A percentile compares a stretch with the other conserved stretches of the same genome.
Evolutionary conservation across 2,888 invertebrate species (phyloP).

Genomic region (Thelaira solivaga): DNA sequence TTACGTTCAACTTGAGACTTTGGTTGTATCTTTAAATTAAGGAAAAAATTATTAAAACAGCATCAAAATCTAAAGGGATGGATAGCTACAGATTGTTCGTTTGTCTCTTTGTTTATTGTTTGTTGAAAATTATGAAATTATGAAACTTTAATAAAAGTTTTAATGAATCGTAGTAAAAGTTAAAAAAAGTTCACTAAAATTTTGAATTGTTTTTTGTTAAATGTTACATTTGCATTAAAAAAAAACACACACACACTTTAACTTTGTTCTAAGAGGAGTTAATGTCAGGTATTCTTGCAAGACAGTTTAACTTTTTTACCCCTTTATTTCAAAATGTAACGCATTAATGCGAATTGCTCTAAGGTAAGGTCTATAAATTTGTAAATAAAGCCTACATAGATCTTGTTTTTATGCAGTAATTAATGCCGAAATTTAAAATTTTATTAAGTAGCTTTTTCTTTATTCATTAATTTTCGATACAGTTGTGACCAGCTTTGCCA

Average conservation of each 20-base stretch:
- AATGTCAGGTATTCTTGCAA: constrained; percentile 1
- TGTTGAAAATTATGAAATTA: background rate
- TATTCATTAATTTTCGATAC: too few relatives aligned
- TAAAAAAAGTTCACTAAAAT: constrained; percentile 30
- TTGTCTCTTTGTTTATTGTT: background rate
- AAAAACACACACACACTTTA: background rate
- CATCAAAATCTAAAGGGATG: background rate
- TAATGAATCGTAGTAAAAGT: constrained; percentile 60
- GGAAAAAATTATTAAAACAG: constrained; percentile 15
- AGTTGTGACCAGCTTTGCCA: too few relatives aligned
- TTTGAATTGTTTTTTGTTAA: constrained; percentile 29
- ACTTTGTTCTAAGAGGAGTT: background rate
- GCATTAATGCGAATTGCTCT: too few relatives aligned
- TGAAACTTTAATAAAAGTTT: constrained; percentile 52
- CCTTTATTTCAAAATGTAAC: too few relatives aligned
- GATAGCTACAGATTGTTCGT: background rate
- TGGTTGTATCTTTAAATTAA: constrained; percentile 60
- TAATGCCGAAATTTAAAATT: too few relatives aligned
- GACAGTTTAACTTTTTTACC: background rate
- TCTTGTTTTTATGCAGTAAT: too few relatives aligned
- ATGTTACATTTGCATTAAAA: background rate
- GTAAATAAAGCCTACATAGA: too few relatives aligned
- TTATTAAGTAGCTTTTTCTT: too few relatives aligned
- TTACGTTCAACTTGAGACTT: constrained; percentile 64
- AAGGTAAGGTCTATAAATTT: too few relatives aligned